These are phyloP conservation scores for Epistrophella euchroma DNA, from an alignment of 2,888 invertebrate genomes.

Conservation along the genomic window DNA sequence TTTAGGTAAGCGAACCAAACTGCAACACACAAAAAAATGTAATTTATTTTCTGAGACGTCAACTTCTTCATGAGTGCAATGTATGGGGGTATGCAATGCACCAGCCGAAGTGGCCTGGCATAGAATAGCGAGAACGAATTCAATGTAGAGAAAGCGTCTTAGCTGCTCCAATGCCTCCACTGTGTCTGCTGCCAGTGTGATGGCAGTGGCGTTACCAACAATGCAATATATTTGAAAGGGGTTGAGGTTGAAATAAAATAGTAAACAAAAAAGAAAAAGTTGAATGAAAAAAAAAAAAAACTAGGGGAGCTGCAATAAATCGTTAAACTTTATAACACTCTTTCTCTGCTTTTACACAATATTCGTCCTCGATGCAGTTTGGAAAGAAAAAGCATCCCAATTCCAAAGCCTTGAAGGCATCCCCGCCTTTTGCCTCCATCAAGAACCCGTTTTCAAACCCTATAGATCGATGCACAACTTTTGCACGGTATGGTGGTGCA, in stretches of 20 bases:
- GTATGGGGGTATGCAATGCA: conserved; percentile 51
- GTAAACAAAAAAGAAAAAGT: conserved; percentile 12
- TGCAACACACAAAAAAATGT: conserved; percentile 70
- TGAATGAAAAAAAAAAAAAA: conserved; percentile 30
- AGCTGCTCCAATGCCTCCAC: conserved; percentile 70
- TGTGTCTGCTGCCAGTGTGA: conserved; percentile 66
- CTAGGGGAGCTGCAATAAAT: conserved; percentile 70
- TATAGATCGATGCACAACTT: conserved; percentile 39
- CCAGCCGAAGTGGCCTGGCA: conserved; percentile 27
- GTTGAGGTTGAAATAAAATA: conserved; percentile 45
- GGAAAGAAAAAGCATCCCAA: conserved; percentile 47
- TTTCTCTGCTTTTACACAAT: conserved; percentile 49
- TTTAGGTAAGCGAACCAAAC: conserved; percentile 66
- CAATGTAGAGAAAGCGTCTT: conserved; percentile 68
- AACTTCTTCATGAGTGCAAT: conserved; percentile 72
- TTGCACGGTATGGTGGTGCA: conserved; percentile 18
- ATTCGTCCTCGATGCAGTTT: conserved; percentile 48
- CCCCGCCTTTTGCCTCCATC: neutral
- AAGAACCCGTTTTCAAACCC: conserved; percentile 5
- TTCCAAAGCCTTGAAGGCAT: conserved; percentile 13
- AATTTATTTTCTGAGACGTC: conserved; percentile 75
- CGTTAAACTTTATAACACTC: conserved; percentile 71
- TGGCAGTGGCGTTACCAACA: conserved; percentile 47
- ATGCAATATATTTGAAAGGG: conserved; percentile 19
- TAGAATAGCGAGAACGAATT: conserved; percentile 24